These are phyloP conservation scores for Xylophagus ater DNA, from an alignment of 2,888 invertebrate species.

Conservation along the genomic window DNA sequence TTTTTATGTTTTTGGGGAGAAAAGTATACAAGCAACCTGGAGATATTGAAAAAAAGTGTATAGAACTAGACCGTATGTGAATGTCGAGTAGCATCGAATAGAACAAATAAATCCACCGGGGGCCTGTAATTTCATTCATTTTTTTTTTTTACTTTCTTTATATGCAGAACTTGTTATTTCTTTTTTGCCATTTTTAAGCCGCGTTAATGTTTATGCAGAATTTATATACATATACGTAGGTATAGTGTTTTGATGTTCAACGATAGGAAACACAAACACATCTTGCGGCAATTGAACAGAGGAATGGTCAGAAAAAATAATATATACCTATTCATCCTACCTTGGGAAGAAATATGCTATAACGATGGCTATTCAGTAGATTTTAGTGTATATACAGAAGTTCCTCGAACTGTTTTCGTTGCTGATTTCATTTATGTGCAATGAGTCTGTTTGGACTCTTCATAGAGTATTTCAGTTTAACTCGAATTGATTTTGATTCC, in stretches of 20 bases:
- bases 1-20: not conserved
- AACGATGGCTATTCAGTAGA: slow-evolving; percentile 14
- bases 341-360: slow-evolving; percentile 9
- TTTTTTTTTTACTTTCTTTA: slow-evolving; percentile 5
- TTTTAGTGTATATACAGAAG: too few relatives aligned
- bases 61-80: slow-evolving; percentile 13
- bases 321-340: not conserved
- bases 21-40: not conserved
- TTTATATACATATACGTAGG: too few relatives aligned
- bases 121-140: slow-evolving; percentile 13
- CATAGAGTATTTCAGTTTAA: slow-evolving; percentile 13
- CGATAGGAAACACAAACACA: slow-evolving; percentile 11
- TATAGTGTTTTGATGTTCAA: too few relatives aligned
- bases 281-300: slow-evolving; percentile 5
- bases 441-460: slow-evolving; percentile 16
- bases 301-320: not conserved
- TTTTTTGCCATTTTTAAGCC: not conserved
- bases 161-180: too few relatives aligned
- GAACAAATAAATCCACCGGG: slow-evolving; percentile 19
- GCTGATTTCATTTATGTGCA: slow-evolving; percentile 18
- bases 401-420: slow-evolving; percentile 18
- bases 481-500: slow-evolving; percentile 17
- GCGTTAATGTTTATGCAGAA: too few relatives aligned
- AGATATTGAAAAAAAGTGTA: not conserved
- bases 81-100: slow-evolving; percentile 16